A percentile compares a stretch with the other conserved stretches of the same genome.
Evolutionary conservation across 2,888 invertebrate species (phyloP).

Genomic region (Aporophyla lueneburgensis): DNA sequence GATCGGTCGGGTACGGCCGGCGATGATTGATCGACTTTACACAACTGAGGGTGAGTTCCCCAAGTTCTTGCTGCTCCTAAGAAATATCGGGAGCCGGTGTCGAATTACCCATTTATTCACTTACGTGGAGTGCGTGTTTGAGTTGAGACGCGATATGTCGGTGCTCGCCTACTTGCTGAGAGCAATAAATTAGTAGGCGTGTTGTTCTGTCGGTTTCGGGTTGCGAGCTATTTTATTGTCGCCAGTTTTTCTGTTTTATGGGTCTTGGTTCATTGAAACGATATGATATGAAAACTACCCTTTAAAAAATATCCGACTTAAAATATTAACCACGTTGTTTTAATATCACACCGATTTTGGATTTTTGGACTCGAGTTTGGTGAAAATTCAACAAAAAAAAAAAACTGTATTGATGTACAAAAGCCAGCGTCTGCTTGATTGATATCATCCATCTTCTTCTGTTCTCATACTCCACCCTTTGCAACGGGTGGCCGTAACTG

Average conservation of each 20-base stretch:
- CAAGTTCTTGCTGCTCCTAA: slow-evolving; percentile 63
- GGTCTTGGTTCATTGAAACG: background rate
- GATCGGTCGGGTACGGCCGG: slow-evolving; percentile 71
- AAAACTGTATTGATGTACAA: background rate
- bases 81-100: slow-evolving; percentile 77
- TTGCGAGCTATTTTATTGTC: slow-evolving; percentile 44
- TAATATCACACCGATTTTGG: background rate
- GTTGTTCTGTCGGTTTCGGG: slow-evolving; percentile 59
- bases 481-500: background rate
- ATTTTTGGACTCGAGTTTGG: background rate
- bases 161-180: slow-evolving; percentile 66
- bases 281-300: background rate
- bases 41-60: slow-evolving; percentile 62
- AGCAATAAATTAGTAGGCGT: slow-evolving; percentile 77
- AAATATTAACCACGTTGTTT: background rate
- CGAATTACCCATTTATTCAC: slow-evolving; percentile 86
- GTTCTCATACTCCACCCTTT: background rate
- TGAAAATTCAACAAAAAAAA: background rate
- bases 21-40: slow-evolving; percentile 69
- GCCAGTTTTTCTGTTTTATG: background rate
- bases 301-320: background rate
- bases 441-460: background rate
- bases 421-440: too few relatives aligned
- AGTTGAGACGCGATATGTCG: slow-evolving; percentile 79
- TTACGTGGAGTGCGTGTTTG: slow-evolving; percentile 82